Evolutionary conservation across 2,888 invertebrate species (phyloP).

Genomic region (Eueremaeus valkanovi): DNA sequence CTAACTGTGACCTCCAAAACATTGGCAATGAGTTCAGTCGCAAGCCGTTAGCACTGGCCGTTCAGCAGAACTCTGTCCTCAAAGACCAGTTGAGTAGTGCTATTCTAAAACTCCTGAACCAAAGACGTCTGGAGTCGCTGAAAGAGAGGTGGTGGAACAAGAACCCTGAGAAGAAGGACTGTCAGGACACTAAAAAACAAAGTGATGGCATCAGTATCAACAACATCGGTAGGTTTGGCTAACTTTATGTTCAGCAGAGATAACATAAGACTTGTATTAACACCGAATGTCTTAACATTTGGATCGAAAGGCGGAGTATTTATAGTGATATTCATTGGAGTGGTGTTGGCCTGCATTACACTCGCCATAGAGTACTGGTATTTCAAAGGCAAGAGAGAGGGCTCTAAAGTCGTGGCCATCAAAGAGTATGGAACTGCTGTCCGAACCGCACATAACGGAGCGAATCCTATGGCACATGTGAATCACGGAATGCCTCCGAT

Average conservation of each 20-base stretch:
- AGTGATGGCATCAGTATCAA: slow-evolving; percentile 95
- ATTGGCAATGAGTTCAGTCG: slow-evolving; percentile 95
- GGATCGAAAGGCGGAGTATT: slow-evolving; percentile 69
- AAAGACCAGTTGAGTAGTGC: slow-evolving; percentile 92
- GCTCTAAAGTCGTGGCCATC: slow-evolving; percentile 43
- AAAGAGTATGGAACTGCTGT: slow-evolving; percentile 41
- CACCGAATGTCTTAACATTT: too few species aligned
- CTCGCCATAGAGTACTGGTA: slow-evolving; percentile 77
- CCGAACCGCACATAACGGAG: slow-evolving; percentile 22
- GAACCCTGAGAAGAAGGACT: slow-evolving; percentile 53
- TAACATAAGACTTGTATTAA: too few species aligned
- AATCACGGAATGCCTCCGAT: slow-evolving; percentile 1
- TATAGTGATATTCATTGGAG: slow-evolving; percentile 93
- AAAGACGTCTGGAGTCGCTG: slow-evolving; percentile 81
- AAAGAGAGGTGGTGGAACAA: slow-evolving; percentile 80
- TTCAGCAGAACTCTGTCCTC: slow-evolving; percentile 89
- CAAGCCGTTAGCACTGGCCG: slow-evolving; percentile 95
- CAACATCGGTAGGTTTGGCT: slow-evolving; percentile 56
- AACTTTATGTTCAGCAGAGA: slow-evolving; percentile 13
- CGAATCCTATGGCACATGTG: background rate
- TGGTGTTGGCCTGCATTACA: slow-evolving; percentile 83
- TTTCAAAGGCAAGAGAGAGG: slow-evolving; percentile 44
- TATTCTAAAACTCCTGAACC: slow-evolving; percentile 86
- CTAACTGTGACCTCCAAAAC: slow-evolving; percentile 80
- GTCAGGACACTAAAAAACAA: slow-evolving; percentile 82